Evolutionary conservation across 2,113 vertebrate species (phyloP).

Genomic region (Eira barbara): DNA sequence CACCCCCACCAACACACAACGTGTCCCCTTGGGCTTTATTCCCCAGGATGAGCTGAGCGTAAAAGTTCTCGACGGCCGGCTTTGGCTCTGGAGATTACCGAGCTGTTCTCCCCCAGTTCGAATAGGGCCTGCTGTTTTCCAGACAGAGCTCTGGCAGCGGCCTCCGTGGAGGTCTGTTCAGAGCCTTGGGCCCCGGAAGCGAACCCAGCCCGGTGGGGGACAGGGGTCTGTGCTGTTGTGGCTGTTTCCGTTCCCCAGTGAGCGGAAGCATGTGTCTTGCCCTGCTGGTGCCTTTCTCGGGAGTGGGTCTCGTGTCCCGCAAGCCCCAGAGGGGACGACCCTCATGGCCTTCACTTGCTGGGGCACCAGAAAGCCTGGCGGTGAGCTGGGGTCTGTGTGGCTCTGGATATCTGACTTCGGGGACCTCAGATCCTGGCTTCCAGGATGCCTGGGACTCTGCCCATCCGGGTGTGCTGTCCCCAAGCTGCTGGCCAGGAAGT

Average conservation of each 20-base stretch:
- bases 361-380: background rate
- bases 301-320: background rate
- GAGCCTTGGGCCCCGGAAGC: background rate
- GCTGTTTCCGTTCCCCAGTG: background rate
- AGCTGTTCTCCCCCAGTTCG: rapidly evolving
- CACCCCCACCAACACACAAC: background rate
- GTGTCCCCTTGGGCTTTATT: rapidly evolving
- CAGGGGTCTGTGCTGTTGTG: background rate
- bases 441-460: background rate
- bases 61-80: background rate
- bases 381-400: background rate
- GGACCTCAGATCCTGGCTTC: background rate
- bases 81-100: too few relatives aligned
- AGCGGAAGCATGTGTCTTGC: background rate
- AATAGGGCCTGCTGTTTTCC: background rate
- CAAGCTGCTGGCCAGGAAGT: background rate
- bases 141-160: background rate
- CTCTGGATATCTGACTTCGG: background rate
- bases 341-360: background rate
- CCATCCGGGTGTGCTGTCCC: background rate
- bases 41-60: background rate
- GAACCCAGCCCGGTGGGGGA: background rate
- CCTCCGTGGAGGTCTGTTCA: rapidly evolving
- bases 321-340: background rate
- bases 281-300: background rate